phyloP scores from a whole-genome alignment of 2,888 invertebrate species.

The Lydus trimaculatus region DNA sequence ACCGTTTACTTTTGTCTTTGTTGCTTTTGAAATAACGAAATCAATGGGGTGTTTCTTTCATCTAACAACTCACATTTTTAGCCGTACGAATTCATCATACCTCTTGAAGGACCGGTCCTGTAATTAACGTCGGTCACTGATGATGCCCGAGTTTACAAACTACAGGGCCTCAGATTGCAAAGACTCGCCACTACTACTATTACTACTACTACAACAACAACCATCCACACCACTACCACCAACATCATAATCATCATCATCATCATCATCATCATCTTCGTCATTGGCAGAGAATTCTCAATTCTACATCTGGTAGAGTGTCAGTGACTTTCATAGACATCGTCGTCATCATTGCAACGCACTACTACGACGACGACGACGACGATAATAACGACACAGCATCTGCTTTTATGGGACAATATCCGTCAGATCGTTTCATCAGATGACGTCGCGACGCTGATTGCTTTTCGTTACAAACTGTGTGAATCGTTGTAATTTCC shows the following conservation, averaged over 20 bases:
- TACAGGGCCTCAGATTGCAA: not conserved
- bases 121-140: slow-evolving; percentile 22
- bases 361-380: not conserved
- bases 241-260: not conserved
- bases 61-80: not conserved
- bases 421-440: slow-evolving; percentile 2
- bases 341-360: slow-evolving; percentile 1
- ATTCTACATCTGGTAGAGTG: slow-evolving; percentile 2
- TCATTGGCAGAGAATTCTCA: slow-evolving; percentile 1
- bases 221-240: slow-evolving; percentile 1
- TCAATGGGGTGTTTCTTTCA: not conserved
- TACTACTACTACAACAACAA: not conserved
- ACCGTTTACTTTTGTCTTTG: not conserved
- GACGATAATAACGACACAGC: not conserved
- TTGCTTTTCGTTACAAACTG: not conserved
- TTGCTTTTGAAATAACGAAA: not conserved
- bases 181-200: not conserved
- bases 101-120: slow-evolving; percentile 27
- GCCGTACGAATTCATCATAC: not conserved
- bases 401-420: not conserved
- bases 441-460: slow-evolving; percentile 7
- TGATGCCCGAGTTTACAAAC: slow-evolving; percentile 5
- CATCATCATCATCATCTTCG: slow-evolving; percentile 1
- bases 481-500: not conserved
- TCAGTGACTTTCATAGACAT: not conserved